Conservation (phyloP, 92 coral and sea anemone genomes). For the Diadumene lineata region DNA sequence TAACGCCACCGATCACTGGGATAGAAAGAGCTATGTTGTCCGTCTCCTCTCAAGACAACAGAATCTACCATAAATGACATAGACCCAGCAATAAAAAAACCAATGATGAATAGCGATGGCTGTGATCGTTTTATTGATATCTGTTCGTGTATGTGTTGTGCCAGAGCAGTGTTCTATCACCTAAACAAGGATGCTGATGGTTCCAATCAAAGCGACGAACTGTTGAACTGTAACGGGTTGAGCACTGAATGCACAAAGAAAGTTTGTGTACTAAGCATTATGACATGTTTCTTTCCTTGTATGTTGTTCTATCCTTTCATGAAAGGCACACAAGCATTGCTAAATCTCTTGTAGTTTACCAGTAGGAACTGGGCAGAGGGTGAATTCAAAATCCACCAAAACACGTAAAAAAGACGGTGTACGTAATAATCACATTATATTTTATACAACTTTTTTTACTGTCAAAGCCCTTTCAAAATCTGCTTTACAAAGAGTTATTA, state of each 20-base stretch:
- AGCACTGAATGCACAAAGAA: neutral
- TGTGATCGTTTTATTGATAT: neutral
- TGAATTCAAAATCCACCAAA: no score
- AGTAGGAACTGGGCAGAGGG: no score
- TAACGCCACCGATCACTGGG: neutral
- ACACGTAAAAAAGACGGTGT: no score
- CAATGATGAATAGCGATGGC: neutral
- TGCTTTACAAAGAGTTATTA: no score
- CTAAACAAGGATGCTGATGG: constrained; percentile 1
- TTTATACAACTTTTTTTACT: no score
- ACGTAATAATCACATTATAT: no score
- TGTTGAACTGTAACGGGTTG: neutral
- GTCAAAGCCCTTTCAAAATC: no score
- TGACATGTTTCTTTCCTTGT: constrained; percentile 1
- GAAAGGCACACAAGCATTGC: constrained; percentile 1
- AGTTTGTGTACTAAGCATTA: neutral
- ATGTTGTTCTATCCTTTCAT: constrained; percentile 3
- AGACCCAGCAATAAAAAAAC: neutral
- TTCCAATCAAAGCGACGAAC: neutral
- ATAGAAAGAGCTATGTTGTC: neutral
- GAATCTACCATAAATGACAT: neutral
- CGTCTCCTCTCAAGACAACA: neutral
- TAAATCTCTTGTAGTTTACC: no score
- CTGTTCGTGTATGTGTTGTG: constrained; percentile 21
- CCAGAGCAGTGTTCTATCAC: constrained; percentile 14